A percentile compares a stretch with the other conserved stretches of the same genome.
Evolutionary conservation across 2,888 invertebrate species (phyloP).

Genomic region (Diploptera punctata): DNA sequence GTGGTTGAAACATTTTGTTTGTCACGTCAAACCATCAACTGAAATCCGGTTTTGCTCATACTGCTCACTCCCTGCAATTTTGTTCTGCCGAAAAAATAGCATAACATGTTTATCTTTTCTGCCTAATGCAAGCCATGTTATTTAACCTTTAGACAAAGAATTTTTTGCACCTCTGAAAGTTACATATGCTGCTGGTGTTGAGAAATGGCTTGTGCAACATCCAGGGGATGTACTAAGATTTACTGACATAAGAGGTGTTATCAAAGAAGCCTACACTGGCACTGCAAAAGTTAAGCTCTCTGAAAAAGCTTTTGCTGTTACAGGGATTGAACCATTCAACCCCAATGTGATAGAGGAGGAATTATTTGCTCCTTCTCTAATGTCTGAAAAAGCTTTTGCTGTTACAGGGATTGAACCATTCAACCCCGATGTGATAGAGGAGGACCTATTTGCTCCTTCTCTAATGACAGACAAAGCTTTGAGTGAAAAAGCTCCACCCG

Average conservation of each 20-base stretch:
- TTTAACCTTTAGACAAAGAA: constrained; percentile 41
- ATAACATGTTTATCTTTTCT: constrained; percentile 40
- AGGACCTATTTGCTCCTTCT: no score
- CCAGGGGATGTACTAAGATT: background rate
- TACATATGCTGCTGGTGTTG: background rate
- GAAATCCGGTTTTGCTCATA: constrained; percentile 42
- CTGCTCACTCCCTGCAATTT: constrained; percentile 38
- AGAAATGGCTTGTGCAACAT: constrained; percentile 4
- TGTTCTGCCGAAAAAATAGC: constrained; percentile 40
- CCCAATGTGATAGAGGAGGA: background rate
- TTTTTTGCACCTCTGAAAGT: constrained; percentile 9
- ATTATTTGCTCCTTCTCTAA: background rate
- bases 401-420: no score
- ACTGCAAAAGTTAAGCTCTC: background rate
- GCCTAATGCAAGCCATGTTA: constrained; percentile 42
- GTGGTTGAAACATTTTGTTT: constrained; percentile 42
- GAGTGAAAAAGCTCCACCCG: no score
- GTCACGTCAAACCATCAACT: constrained; percentile 36
- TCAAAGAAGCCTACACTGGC: background rate
- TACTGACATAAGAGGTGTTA: background rate
- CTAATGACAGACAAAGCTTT: no score
- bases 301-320: background rate
- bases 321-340: constrained; percentile 10
- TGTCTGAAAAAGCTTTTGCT: background rate
- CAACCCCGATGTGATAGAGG: no score